Evolutionary conservation across 2,113 vertebrate species (phyloP), one percentile per base, ranked within the genome.

Genomic region (Rhombomys opimus): DNA sequence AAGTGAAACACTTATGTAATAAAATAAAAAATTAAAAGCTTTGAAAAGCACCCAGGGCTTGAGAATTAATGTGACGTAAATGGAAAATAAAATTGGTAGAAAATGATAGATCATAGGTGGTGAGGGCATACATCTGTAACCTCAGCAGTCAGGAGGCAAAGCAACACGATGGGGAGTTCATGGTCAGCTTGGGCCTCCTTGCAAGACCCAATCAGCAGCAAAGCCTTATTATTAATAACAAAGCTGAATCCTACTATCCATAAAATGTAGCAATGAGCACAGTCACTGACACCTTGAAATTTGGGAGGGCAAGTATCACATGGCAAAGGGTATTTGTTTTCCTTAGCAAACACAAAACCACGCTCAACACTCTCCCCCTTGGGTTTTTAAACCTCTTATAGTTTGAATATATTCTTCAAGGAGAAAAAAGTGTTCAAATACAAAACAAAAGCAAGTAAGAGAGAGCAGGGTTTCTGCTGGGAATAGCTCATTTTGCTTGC

Each of bases 361-460:
- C n/a, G n/a, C 35, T 68, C 27, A 95, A 70, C 3, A 76, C 87
- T 87, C 86, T 88, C 81, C 54, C 88, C 17, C 46, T 9, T 91
- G 59, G 9, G 87, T 6, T 78, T 91, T 91, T 4, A 63, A 10
- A 86, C 27, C 14, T 32, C 27, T 94, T 59, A 46, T 1, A 89
- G 23, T 88, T 86, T 35, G 76, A 67, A 87, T 90, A 63, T 4
- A 12, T 57, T 41, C 3, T 30, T 86, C 67, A 72, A 46, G 3
- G 25, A 91, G 11, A 90, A 90, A 68, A 52, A 89, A 96, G 92
- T 61, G 3, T 52, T 81, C 59, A 90, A 67, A 18, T 80, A n/a
- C 57, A 72, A 89, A 91, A 87, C 20, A 76, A 73, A 92, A 88
- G 61, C 41, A 65, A 14, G 2, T 50, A 90, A 84, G 20, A 63